Conservation (phyloP, 2,888 invertebrate species). For the Orthonychiurus folsomi region DNA sequence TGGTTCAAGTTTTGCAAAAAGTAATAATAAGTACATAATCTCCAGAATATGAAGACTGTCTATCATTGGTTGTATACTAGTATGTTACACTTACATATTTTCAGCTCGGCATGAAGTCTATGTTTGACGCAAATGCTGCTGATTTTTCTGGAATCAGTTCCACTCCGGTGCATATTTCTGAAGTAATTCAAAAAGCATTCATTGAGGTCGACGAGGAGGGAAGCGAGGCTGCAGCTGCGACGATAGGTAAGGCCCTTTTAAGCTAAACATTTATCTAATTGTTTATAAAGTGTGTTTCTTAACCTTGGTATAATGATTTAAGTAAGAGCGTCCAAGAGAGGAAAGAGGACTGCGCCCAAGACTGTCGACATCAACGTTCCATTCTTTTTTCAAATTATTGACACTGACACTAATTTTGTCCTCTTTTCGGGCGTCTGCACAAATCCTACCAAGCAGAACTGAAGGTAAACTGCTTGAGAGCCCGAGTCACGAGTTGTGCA, state of each 20-base stretch:
- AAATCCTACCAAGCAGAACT: slow-evolving; percentile 18
- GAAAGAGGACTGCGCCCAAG: slow-evolving; percentile 19
- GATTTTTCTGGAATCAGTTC: slow-evolving; percentile 56
- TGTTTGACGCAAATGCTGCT: slow-evolving; percentile 53
- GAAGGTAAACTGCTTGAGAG: not conserved
- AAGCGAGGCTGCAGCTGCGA: slow-evolving; percentile 76
- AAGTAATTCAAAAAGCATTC: slow-evolving; percentile 73
- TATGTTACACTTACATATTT: slow-evolving; percentile 30
- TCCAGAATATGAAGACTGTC: no score
- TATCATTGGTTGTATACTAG: no score
- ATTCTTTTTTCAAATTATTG: slow-evolving; percentile 34
- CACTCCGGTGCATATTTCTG: slow-evolving; percentile 53
- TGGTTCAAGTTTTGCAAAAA: slow-evolving; percentile 53
- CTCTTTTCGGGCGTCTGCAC: slow-evolving; percentile 31
- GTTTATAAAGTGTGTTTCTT: not conserved
- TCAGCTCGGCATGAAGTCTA: slow-evolving; percentile 61
- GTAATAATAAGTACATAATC: no score
- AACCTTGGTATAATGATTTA: not conserved
- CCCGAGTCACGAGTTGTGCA: no score
- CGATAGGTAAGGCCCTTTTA: slow-evolving; percentile 54
- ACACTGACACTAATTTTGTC: slow-evolving; percentile 26
- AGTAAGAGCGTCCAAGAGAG: no score
- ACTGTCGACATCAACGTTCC: slow-evolving; percentile 28
- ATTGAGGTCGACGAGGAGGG: slow-evolving; percentile 83
- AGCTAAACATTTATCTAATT: not conserved